Base-by-base conservation (phyloP, 2,113 vertebrate genomes). In the Chiloscyllium plagiosum region DNA sequence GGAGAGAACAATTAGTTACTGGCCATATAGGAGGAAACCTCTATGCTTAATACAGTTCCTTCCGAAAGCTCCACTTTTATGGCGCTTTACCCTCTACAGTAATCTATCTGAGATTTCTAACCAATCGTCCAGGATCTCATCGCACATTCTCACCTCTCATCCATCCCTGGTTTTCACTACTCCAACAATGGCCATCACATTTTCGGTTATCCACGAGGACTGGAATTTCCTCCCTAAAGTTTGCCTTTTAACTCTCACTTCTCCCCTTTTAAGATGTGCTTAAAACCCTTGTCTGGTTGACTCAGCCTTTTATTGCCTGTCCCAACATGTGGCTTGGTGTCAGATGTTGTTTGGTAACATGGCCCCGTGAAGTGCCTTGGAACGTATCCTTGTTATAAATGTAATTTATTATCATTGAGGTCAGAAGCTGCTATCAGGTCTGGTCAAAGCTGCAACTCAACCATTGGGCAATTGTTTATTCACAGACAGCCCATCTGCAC, bases 1-100 rank as follows among this genome's bases (percentile, higher is more conserved):
- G 96, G 97, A 83, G 94, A 68, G 93, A 95, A 95, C 2, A 80
- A 66, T 22, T 68, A n/a, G 61, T 93, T 37, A 93, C 61, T n/a
- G 66, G 66, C 1, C 65, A 20, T n/a, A 17, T n/a, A 37, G 89
- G 56, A 66, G 5, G n/a, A 66, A 3, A 0, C 52, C 52, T n/a
- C 4, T 2, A 1, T 19, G 20, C 3, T n/a, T 0, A n/a, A 93
- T 22, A 66, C 89, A 93, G n/a, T 33, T 65, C 61, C 20, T 22
- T 8, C n/a, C 61, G 26, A 61, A 89, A 89, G 56, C 24, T 26
- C 52, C 26, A 61, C 26, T n/a, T 22, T 37, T 33, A 37, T 17
- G 33, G 2, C 3, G 8, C 66, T 68, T 93, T 65, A 4, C 89
- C 89, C 33, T 22, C 7, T 37, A 66, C 33, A 15, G n/a, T 29